phyloP scores from a whole-genome alignment of 2,888 invertebrate genomes.

The Eilema depressum region DNA sequence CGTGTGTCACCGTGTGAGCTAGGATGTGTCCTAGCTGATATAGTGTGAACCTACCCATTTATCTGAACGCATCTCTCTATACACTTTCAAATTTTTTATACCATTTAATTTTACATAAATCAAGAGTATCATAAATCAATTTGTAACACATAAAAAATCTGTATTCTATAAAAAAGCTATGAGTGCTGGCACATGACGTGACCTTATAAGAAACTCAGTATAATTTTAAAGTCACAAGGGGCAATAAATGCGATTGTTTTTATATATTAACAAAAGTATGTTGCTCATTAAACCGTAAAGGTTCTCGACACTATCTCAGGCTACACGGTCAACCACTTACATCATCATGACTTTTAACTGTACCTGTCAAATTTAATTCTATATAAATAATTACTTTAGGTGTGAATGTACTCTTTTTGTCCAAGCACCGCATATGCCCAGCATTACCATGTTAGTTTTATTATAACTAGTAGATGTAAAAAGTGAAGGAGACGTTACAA shows the following conservation, averaged over 20 bases:
- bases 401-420: constrained; percentile 3
- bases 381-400: neutral
- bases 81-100: too few species aligned
- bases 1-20: too few species aligned
- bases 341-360: constrained; percentile 2
- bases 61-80: too few species aligned
- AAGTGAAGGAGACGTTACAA: neutral
- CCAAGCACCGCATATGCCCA: neutral
- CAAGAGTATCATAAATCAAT: too few species aligned
- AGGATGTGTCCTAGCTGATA: too few species aligned
- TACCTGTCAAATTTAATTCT: neutral
- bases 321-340: neutral
- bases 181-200: neutral
- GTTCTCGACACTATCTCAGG: neutral
- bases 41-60: too few species aligned
- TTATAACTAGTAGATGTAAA: neutral
- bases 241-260: neutral
- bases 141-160: too few species aligned
- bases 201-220: constrained; percentile 4
- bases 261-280: constrained; percentile 5
- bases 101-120: too few species aligned
- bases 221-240: neutral
- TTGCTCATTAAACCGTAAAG: constrained; percentile 3
- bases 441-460: neutral
- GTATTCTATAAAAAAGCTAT: neutral